A percentile compares a stretch with the other conserved stretches of the same genome.
These are phyloP conservation scores for Exocentrus adspersus DNA, from an alignment of 2,888 invertebrate species.

Conservation along the genomic window DNA sequence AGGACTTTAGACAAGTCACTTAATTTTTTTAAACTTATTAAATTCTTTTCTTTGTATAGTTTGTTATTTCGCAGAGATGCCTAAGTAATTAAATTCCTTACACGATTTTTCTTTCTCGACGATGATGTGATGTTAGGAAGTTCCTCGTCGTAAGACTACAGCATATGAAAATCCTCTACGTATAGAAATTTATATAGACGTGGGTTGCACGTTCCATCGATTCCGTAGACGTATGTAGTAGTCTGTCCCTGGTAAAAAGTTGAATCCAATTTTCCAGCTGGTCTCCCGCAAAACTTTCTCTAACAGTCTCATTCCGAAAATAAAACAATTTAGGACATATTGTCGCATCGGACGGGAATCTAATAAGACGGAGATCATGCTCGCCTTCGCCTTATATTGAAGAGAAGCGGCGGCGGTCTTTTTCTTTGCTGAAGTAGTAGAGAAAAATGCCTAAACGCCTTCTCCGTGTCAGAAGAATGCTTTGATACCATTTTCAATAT, in stretches of 20 bases:
- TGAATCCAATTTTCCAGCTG: constrained; percentile 61
- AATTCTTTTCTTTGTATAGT: too few relatives aligned
- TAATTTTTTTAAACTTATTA: too few relatives aligned
- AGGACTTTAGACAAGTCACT: too few relatives aligned
- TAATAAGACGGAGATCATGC: constrained; percentile 26
- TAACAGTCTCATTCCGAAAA: constrained; percentile 56
- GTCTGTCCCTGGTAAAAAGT: constrained; percentile 53
- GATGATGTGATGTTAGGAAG: too few relatives aligned
- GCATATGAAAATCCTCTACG: background rate
- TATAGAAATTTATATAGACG: background rate
- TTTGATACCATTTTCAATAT: background rate
- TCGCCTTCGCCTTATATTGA: constrained; percentile 1
- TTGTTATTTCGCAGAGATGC: too few relatives aligned
- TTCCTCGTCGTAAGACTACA: background rate
- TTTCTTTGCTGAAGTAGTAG: background rate
- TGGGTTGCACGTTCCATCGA: background rate
- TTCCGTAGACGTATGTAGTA: constrained; percentile 33
- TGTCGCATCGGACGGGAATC: constrained; percentile 50
- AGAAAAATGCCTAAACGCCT: constrained; percentile 2
- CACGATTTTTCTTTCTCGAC: too few relatives aligned
- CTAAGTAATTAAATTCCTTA: too few relatives aligned
- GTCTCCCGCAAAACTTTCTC: constrained; percentile 59
- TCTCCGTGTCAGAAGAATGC: background rate
- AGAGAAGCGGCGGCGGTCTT: constrained; percentile 3
- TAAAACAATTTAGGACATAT: constrained; percentile 60